Percentiles rank a stretch among this genome's conserved stretches.
Evolutionary conservation across 2,113 vertebrate species (phyloP).

Genomic region (Mastomys coucha): DNA sequence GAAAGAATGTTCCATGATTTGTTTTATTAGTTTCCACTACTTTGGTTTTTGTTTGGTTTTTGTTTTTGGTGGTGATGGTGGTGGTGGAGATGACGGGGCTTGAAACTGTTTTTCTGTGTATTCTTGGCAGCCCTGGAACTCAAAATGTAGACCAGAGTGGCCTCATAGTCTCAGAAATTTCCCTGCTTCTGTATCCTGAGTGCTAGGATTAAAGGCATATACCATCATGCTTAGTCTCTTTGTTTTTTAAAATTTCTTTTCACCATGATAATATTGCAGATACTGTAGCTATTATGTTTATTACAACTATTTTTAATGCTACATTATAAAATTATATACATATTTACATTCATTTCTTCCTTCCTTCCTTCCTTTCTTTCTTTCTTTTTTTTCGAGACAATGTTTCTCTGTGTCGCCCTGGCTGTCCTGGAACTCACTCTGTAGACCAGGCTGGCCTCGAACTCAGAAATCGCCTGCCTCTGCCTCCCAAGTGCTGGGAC

Average conservation of each 20-base stretch:
- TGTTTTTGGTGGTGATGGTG: not conserved
- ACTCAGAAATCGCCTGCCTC: too few species aligned
- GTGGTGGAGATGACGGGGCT: too few species aligned
- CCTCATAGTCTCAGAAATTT: not conserved
- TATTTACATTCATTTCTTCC: not conserved
- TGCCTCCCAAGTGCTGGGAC: too few species aligned
- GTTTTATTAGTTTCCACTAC: slow-evolving; percentile 10
- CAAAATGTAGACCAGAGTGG: not conserved
- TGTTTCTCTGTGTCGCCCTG: too few species aligned
- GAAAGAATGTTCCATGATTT: slow-evolving; percentile 15
- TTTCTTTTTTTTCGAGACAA: too few species aligned
- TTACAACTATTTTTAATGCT: not conserved
- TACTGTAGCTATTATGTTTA: not conserved
- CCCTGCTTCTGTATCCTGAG: not conserved
- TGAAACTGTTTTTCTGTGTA: not conserved
- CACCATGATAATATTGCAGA: not conserved
- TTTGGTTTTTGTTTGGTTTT: not conserved
- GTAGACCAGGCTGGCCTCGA: too few species aligned
- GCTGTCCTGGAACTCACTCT: too few species aligned
- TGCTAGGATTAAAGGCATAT: not conserved
- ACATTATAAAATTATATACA: not conserved
- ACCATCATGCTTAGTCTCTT: not conserved
- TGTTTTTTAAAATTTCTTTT: not conserved
- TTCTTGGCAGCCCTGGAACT: not conserved
- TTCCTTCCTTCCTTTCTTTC: too few species aligned